Evolutionary conservation across 2,113 vertebrate species (phyloP).

Genomic region (Micronycteris hirsuta): DNA sequence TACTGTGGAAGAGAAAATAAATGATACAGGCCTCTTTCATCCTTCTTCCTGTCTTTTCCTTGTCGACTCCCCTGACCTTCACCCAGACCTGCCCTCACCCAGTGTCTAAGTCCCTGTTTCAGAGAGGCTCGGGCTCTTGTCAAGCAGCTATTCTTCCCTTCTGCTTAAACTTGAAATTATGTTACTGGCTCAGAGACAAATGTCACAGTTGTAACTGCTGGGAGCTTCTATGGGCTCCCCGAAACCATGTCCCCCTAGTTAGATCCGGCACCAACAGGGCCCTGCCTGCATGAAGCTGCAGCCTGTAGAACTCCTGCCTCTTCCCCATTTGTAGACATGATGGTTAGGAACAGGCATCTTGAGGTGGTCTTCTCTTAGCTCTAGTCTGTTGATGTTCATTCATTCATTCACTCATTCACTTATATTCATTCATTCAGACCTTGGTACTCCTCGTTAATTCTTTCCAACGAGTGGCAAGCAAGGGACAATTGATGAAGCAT

Average conservation of each 20-base stretch:
- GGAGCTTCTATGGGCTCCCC: background rate
- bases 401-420: background rate
- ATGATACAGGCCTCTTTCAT: background rate
- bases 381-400: background rate
- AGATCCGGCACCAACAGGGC: background rate
- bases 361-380: background rate
- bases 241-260: background rate
- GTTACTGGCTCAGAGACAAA: background rate
- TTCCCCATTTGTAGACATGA: background rate
- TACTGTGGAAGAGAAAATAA: background rate
- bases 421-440: too few relatives aligned
- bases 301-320: background rate
- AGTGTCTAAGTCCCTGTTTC: background rate
- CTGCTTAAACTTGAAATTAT: background rate
- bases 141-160: background rate
- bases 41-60: background rate
- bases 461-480: too few relatives aligned
- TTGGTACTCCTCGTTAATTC: too few relatives aligned
- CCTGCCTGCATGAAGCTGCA: background rate
- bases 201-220: background rate
- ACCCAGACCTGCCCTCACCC: background rate
- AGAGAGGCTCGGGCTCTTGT: background rate
- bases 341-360: background rate
- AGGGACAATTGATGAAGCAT: background rate
- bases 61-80: background rate